Evolutionary conservation across 2,797 vertebrate species (phyloP).

Genomic region (Sus cebifrons): DNA sequence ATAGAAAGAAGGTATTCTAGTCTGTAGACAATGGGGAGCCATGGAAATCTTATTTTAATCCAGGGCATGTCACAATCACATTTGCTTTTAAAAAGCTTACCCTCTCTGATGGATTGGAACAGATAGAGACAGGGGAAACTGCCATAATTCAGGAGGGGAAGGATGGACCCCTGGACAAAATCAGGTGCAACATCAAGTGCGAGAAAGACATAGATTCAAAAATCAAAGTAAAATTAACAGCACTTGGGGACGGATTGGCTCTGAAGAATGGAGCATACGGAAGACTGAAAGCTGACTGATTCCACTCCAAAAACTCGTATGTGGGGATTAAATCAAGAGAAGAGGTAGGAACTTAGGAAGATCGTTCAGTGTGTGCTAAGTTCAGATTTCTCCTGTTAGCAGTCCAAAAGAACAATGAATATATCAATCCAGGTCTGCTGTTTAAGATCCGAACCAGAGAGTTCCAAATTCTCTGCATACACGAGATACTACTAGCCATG

Average conservation of each 20-base stretch:
- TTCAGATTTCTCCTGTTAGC: neutral
- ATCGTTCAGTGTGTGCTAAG: neutral
- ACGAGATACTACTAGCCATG: neutral
- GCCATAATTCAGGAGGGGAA: neutral
- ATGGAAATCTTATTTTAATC: neutral
- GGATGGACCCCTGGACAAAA: neutral
- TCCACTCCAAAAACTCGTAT: neutral
- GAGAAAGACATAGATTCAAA: neutral
- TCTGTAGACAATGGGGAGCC: neutral
- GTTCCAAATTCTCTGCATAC: neutral
- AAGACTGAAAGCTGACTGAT: neutral
- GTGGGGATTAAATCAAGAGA: neutral
- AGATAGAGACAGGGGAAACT: neutral
- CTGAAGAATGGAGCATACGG: neutral
- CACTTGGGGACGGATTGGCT: neutral
- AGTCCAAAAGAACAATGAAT: neutral
- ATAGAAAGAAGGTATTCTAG: neutral
- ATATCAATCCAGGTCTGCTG: neutral
- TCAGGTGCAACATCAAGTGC: neutral
- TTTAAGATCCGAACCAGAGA: neutral
- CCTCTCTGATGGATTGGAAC: neutral
- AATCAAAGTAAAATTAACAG: neutral
- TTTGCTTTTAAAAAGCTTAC: neutral
- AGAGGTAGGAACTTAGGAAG: neutral
- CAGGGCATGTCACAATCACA: neutral